These are phyloP conservation scores for Mythimna lalbum DNA, from an alignment of 2,888 invertebrate species.

Conservation along the genomic window DNA sequence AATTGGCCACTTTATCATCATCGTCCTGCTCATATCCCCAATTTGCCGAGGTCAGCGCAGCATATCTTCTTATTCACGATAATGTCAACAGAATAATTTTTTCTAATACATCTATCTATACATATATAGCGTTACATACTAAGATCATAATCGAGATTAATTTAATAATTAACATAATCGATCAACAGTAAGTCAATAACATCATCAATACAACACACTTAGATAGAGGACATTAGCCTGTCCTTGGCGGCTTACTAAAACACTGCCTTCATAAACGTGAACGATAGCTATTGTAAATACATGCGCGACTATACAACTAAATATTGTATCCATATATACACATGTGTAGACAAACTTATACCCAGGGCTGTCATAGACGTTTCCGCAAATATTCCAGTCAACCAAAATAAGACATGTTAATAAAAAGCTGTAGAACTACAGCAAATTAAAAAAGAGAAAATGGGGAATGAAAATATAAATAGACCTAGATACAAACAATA, in stretches of 20 bases:
- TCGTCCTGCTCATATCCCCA: neutral
- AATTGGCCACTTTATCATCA: neutral
- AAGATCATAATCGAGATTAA: slow-evolving; percentile 9
- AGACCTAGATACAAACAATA: neutral
- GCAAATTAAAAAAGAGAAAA: neutral
- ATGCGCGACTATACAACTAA: slow-evolving; percentile 3
- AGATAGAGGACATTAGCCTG: slow-evolving; percentile 30
- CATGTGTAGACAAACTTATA: slow-evolving; percentile 14
- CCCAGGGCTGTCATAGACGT: slow-evolving; percentile 13
- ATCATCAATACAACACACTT: slow-evolving; percentile 26
- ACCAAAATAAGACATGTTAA: neutral
- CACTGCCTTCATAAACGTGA: slow-evolving; percentile 45
- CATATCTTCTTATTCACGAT: neutral
- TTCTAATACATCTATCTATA: neutral
- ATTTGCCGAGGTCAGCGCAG: neutral
- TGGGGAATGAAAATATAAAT: neutral
- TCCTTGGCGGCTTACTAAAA: slow-evolving; percentile 51
- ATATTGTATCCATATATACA: slow-evolving; percentile 8
- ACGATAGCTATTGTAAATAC: slow-evolving; percentile 45
- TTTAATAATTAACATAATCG: neutral
- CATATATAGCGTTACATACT: neutral
- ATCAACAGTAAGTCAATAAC: slow-evolving; percentile 16
- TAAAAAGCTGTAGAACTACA: neutral
- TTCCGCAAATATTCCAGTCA: neutral
- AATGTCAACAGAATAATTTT: too few relatives aligned